phyloP scores from a whole-genome alignment of 2,888 invertebrate species.

The Pollenia angustigena region DNA sequence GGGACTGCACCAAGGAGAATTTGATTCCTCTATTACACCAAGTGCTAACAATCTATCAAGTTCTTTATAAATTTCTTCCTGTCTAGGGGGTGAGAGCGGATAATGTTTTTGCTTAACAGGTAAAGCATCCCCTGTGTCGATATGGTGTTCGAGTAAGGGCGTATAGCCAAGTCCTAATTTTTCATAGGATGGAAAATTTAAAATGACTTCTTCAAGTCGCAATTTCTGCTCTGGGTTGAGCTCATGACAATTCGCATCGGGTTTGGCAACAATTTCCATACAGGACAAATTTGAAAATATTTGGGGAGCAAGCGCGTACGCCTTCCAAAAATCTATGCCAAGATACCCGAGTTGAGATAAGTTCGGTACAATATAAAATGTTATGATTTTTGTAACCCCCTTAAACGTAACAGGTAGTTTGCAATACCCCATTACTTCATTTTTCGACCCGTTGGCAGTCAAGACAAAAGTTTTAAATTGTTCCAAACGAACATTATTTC shows the following conservation, averaged over 20 bases:
- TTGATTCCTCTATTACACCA: constrained; percentile 57
- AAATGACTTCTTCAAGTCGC: constrained; percentile 8
- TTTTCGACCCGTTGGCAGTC: constrained; percentile 39
- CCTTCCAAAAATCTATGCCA: constrained; percentile 27
- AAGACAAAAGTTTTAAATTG: neutral
- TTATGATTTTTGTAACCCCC: constrained; percentile 15
- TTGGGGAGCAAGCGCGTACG: constrained; percentile 20
- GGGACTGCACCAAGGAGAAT: constrained; percentile 56
- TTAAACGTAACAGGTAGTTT: constrained; percentile 30
- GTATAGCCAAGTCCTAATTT: constrained; percentile 41
- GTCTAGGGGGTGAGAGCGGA: constrained; percentile 63
- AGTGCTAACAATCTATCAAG: constrained; percentile 57
- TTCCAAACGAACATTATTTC: constrained; percentile 3
- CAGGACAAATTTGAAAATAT: neutral
- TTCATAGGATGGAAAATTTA: constrained; percentile 42
- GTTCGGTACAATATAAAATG: constrained; percentile 21
- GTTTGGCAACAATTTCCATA: neutral
- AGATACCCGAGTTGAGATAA: constrained; percentile 27
- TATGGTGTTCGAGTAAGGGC: constrained; percentile 18
- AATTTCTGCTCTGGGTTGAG: constrained; percentile 27
- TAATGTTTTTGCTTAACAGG: constrained; percentile 59
- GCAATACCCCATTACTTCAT: constrained; percentile 18
- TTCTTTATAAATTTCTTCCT: constrained; percentile 59
- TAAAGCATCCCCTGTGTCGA: constrained; percentile 36
- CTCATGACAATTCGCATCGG: neutral